A percentile compares a stretch with the other conserved stretches of the same genome.
Conservation (phyloP, 2,888 invertebrate genomes). For the Scaptodrosophila latifasciaeformis region DNA sequence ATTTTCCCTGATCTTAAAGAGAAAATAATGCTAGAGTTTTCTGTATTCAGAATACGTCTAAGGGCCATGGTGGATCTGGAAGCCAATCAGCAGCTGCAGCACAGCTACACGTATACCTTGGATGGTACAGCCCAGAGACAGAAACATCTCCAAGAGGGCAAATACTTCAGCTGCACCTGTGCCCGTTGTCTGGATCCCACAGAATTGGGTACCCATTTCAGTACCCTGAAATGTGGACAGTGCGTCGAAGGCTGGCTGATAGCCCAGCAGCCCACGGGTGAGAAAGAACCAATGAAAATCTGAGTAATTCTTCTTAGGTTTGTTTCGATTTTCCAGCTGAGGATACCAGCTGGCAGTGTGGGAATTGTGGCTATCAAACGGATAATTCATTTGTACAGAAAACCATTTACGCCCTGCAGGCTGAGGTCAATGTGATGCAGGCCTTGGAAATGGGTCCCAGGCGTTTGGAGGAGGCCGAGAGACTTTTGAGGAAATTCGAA, state of each 20-base stretch:
- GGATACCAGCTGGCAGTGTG: constrained; percentile 70
- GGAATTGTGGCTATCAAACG: constrained; percentile 80
- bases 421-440: constrained; percentile 81
- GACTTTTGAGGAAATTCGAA: constrained; percentile 79
- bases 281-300: not conserved
- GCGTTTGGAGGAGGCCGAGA: constrained; percentile 81
- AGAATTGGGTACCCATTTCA: constrained; percentile 86
- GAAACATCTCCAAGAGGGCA: constrained; percentile 82
- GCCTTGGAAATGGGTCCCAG: constrained; percentile 77
- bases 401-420: constrained; percentile 80
- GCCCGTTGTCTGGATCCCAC: constrained; percentile 85
- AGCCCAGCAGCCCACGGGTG: constrained; percentile 81
- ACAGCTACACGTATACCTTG: constrained; percentile 86
- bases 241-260: constrained; percentile 83
- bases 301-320: not conserved
- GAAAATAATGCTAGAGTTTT: not conserved
- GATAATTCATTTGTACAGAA: constrained; percentile 79
- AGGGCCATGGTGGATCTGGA: constrained; percentile 82
- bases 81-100: constrained; percentile 80
- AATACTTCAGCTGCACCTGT: constrained; percentile 88
- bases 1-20: not conserved
- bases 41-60: constrained; percentile 78
- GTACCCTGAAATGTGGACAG: constrained; percentile 85
- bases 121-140: constrained; percentile 84
- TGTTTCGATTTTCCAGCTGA: constrained; percentile 37